Base-by-base conservation (phyloP, 2,797 vertebrate species). In the Anniella stebbinsi region DNA sequence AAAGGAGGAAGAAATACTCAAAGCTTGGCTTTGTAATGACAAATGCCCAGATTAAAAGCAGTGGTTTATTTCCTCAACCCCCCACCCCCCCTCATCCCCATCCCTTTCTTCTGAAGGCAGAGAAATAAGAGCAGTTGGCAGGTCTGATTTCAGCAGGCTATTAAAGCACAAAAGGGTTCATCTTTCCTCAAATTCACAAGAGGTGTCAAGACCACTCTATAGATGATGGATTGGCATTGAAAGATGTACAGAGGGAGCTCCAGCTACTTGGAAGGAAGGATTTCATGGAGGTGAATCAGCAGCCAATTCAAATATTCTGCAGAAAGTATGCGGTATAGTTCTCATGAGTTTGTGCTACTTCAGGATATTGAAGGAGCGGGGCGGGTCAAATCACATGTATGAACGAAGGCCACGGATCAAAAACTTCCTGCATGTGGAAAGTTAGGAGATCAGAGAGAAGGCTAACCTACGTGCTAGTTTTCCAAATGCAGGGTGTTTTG, bases 241-340 rank as follows among this genome's bases (percentile, higher is more conserved):
- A 5, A 77, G 45, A 15, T 28, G 25, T 12, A 2, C 41, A 41
- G 9, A 23, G n/a, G n/a, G 2, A 25, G 54, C 54, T 25, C 72
- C 77, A 48, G 30, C 11, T 80, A n/a, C n/a, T 86, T 73, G 63
- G 51, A 80, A 76, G 12, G 36, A 36, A 54, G n/a, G 77, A 94
- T 90, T 92, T 91, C 92, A 94, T 92, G 91, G 93, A 90, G 36
- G 25, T 33, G 48, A 25, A 60, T 63, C 5, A 18, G 85, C 54
- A 87, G 36, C 73, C 41, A 23, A 87, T 77, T 77, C 28, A 21
- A 45, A 66, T 63, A 66, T 63, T 76, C 2, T 28, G 36, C n/a
- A 54, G 36, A 72, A 51, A 45, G 45, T 28, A 75, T 60, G 28
- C 3, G 6, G 54, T 45, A 36, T 18, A 73, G 57, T 75, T 36